Conservation (phyloP, 1,140 invertebrate genomes). For the Drosophila elegans region DNA sequence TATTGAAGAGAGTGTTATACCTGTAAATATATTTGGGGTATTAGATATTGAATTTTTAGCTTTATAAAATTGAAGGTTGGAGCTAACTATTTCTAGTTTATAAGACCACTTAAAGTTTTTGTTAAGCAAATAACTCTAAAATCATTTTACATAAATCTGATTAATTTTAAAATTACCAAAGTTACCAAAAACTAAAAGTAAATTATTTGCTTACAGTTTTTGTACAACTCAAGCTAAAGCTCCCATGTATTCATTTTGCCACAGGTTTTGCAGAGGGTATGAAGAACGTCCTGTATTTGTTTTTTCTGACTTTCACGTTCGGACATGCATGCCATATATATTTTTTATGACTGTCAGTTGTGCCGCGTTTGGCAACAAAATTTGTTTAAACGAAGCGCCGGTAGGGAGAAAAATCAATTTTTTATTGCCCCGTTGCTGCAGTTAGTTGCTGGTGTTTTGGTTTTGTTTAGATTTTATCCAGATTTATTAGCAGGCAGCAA, state of each 20-base stretch:
- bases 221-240: too few species aligned
- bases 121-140: too few species aligned
- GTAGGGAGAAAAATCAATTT: conserved; percentile 27
- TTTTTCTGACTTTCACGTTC: not conserved
- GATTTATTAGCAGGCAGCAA: conserved; percentile 32
- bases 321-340: conserved; percentile 22
- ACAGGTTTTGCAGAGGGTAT: not conserved
- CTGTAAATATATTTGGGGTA: not conserved
- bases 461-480: conserved; percentile 45
- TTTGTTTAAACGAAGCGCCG: conserved; percentile 48
- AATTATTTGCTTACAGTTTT: too few species aligned
- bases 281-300: not conserved
- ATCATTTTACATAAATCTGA: too few species aligned
- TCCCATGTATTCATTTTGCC: not conserved
- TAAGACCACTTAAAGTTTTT: too few species aligned
- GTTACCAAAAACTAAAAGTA: too few species aligned
- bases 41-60: not conserved
- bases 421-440: conserved; percentile 51
- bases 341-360: conserved; percentile 55
- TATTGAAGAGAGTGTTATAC: not conserved
- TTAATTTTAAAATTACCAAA: too few species aligned
- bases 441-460: conserved; percentile 20
- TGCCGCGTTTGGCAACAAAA: conserved; percentile 54
- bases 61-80: not conserved
- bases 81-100: too few species aligned